Base-by-base conservation (phyloP, 1,140 invertebrate species). In the Zaprionus kolodkinae region DNA sequence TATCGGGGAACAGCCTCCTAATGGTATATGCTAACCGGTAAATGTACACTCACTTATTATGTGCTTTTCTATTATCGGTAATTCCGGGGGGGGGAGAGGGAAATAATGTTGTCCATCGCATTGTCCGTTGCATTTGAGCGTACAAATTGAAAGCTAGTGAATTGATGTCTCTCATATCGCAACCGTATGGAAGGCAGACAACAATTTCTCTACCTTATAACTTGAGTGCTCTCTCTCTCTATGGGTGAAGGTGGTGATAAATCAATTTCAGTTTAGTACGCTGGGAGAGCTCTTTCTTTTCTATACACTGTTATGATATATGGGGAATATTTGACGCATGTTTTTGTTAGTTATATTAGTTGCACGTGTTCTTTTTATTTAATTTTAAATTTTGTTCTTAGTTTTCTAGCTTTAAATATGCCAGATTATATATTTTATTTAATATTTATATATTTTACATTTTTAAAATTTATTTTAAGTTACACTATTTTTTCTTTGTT, bases 131-230 rank as follows among this genome's bases (percentile, higher is more conserved):
- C 67, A 72, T 50, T 72, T 71, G 71, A 79, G 65, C 84, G 72
- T 55, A 70, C 77, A 88, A 87, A 84, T 78, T 84, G 77, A 88
- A 89, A 87, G 84, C 54, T 84, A 89, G 74, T 40, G 71, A 88
- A 89, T 65, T 84, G 85, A 70, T 73, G 84, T 78, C 81, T 67
- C 55, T 50, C 35, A 70, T 54, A 63, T 45, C 43, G 13, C 40
- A 13, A 27, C 13, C n/a, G n/a, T 61, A 72, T 66, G 45, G 21
- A 67, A 72, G 57, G 33, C 40, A 76, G 72, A 82, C 83, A 79
- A 64, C 76, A 76, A 54, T 77, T 71, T 89, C 78, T 76, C 84
- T 84, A 89, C 85, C 84, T 88, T 88, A 84, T 65, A 85, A 79
- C 48, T 71, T 84, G 85, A 56, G 45, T 50, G 81, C 69, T 71